phyloP scores from a whole-genome alignment of 2,113 vertebrate genomes.

The Smithornis capensis region DNA sequence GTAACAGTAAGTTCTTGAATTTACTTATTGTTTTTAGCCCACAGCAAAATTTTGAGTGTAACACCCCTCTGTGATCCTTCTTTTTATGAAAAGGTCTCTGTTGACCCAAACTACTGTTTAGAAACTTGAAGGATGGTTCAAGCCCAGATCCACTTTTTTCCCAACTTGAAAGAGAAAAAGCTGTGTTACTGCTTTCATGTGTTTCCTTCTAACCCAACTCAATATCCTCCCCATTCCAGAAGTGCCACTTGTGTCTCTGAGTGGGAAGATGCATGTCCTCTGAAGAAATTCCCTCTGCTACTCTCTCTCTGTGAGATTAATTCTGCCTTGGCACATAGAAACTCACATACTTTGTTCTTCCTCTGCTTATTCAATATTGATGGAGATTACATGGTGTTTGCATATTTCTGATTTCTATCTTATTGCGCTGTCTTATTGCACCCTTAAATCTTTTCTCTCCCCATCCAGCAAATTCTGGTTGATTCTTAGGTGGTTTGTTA shows the following conservation, averaged over 20 bases:
- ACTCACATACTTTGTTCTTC: background rate
- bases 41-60: background rate
- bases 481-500: background rate
- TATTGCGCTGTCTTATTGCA: background rate
- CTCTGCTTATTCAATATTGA: background rate
- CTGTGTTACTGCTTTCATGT: background rate
- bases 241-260: background rate
- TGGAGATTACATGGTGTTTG: background rate
- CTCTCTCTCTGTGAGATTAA: background rate
- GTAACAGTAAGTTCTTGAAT: background rate
- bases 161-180: background rate
- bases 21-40: background rate
- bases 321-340: background rate
- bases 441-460: background rate
- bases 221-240: background rate
- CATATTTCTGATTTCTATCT: background rate
- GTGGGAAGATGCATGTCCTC: background rate
- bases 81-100: accelerated
- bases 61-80: background rate
- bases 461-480: too few relatives aligned
- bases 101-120: background rate
- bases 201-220: background rate
- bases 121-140: background rate
- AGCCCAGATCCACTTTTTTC: background rate
- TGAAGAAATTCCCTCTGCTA: background rate